Percentiles rank a stretch among this genome's conserved stretches.
phyloP scores from a whole-genome alignment of 2,888 invertebrate species.

The Drosophila koepferae region DNA sequence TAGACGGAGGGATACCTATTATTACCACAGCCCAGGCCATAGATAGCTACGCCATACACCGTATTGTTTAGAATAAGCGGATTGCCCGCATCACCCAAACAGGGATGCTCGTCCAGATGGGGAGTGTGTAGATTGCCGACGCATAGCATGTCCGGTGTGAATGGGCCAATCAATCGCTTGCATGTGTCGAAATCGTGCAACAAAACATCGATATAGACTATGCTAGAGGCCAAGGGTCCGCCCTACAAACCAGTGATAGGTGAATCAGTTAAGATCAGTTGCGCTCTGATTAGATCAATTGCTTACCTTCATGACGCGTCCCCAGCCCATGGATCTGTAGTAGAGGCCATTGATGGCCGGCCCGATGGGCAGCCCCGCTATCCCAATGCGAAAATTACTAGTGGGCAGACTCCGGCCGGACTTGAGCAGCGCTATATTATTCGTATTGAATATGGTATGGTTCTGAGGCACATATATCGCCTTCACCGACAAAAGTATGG shows the following conservation, averaged over 20 bases:
- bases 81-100: conserved; percentile 50
- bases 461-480: conserved; percentile 53
- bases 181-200: conserved; percentile 19
- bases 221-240: conserved; percentile 32
- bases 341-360: conserved; percentile 3
- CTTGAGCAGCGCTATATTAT: conserved; percentile 55
- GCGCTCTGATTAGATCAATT: not conserved
- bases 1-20: conserved; percentile 32
- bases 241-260: conserved; percentile 22
- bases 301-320: conserved; percentile 42
- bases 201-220: conserved; percentile 30
- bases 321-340: conserved; percentile 57
- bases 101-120: conserved; percentile 26
- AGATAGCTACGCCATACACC: conserved; percentile 44
- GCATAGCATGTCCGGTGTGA: conserved; percentile 43
- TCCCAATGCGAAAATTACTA: conserved; percentile 6
- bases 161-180: not conserved
- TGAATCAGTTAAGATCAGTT: not conserved
- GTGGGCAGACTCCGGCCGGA: conserved; percentile 14
- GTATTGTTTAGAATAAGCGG: conserved; percentile 30
- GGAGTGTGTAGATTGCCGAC: conserved; percentile 20
- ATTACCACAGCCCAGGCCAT: conserved; percentile 43
- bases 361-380: conserved; percentile 24
- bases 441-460: conserved; percentile 54
- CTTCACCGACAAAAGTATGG: conserved; percentile 28